Percentiles rank a stretch among this genome's conserved stretches.
Conservation (phyloP, 30 jellyfish, hydroid and myxozoan genomes). For the Turritopsis rubra region DNA sequence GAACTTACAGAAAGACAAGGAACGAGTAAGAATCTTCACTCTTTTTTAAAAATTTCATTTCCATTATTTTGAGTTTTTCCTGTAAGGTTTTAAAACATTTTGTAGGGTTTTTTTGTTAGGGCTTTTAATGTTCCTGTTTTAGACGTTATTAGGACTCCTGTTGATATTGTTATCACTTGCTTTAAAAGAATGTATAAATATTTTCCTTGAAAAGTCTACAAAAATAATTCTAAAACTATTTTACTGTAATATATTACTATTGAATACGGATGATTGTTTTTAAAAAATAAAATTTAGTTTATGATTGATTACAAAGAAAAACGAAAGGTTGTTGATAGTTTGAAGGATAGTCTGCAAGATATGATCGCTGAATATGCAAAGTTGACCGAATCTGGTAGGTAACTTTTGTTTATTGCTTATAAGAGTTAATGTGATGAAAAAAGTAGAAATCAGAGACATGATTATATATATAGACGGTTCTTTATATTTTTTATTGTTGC, state of each 20-base stretch:
- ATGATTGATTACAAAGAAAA: slow-evolving; percentile 85
- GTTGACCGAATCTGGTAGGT: slow-evolving; percentile 50
- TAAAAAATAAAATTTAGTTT: slow-evolving; percentile 21
- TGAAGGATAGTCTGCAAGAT: slow-evolving; percentile 62
- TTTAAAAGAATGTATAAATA: no score
- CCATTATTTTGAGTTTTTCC: no score
- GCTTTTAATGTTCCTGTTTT: no score
- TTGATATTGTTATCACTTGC: background rate
- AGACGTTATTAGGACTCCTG: background rate
- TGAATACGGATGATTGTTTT: no score
- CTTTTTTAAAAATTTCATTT: background rate
- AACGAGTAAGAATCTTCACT: slow-evolving; percentile 23
- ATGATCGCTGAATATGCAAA: slow-evolving; percentile 77
- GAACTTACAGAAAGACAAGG: slow-evolving; percentile 79
- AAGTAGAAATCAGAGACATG: no score
- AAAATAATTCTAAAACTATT: no score
- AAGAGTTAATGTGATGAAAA: no score
- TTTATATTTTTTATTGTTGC: background rate
- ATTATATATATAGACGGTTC: no score
- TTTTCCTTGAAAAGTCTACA: background rate
- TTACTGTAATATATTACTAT: no score
- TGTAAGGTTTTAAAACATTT: background rate
- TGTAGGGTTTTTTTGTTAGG: background rate
- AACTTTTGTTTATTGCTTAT: background rate
- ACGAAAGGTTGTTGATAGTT: slow-evolving; percentile 70